phyloP scores from a whole-genome alignment of 2,113 vertebrate species.

The Dissostichus mawsoni region DNA sequence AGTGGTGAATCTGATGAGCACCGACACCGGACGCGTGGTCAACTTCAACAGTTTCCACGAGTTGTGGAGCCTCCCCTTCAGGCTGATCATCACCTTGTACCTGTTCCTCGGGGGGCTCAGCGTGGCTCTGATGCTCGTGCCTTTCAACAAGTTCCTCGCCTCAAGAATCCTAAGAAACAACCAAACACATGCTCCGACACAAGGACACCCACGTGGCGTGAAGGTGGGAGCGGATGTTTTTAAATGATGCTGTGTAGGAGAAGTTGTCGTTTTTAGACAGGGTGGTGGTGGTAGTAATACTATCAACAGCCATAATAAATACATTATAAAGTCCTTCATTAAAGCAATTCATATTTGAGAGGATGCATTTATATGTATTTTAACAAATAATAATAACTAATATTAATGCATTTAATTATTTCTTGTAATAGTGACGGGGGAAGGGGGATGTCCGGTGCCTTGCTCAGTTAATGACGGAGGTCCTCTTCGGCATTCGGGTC shows the following conservation, averaged over 20 bases:
- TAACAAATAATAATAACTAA: too few relatives aligned
- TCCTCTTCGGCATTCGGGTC: constrained; percentile 92
- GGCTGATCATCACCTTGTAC: constrained; percentile 90
- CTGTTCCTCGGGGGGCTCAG: constrained; percentile 91
- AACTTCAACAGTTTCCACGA: too few relatives aligned
- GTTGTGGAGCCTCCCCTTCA: constrained; percentile 90
- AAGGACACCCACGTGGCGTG: constrained; percentile 93
- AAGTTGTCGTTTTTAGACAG: too few relatives aligned
- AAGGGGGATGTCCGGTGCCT: too few relatives aligned
- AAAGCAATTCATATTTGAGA: too few relatives aligned
- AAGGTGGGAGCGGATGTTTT: constrained; percentile 84
- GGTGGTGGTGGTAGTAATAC: neutral
- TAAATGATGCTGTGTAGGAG: neutral
- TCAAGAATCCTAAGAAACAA: too few relatives aligned
- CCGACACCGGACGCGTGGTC: too few relatives aligned
- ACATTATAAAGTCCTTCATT: too few relatives aligned
- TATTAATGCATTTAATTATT: neutral
- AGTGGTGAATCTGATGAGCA: too few relatives aligned
- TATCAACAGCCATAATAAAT: too few relatives aligned
- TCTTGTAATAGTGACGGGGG: neutral
- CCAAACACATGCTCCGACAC: constrained; percentile 88
- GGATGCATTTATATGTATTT: too few relatives aligned
- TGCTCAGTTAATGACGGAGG: constrained; percentile 91
- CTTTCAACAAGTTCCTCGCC: too few relatives aligned
- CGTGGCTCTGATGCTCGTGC: constrained; percentile 91